Percentiles rank a stretch among this genome's conserved stretches.
These are phyloP conservation scores for Teleiodes luculella DNA, from an alignment of 2,888 invertebrate species.

Conservation along the genomic window DNA sequence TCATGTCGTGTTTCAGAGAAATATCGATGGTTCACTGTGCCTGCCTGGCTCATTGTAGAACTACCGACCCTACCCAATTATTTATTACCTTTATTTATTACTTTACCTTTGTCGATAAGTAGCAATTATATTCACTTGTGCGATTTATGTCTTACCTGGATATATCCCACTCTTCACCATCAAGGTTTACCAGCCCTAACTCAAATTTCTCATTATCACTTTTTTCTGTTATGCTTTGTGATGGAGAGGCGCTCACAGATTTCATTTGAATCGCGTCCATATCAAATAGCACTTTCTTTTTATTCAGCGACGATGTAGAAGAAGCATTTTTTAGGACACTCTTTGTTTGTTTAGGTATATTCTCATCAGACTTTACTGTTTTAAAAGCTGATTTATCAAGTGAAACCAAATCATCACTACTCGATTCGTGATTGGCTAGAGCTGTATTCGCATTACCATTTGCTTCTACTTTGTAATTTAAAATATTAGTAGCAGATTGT, in stretches of 20 bases:
- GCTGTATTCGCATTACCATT: constrained; percentile 16
- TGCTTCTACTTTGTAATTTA: constrained; percentile 26
- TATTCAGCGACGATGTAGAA: constrained; percentile 74
- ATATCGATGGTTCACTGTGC: too few relatives aligned
- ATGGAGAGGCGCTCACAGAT: constrained; percentile 73
- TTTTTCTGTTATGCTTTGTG: constrained; percentile 67
- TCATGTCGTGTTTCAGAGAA: too few relatives aligned
- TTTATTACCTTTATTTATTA: too few relatives aligned
- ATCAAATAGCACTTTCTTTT: constrained; percentile 82
- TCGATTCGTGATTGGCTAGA: constrained; percentile 31
- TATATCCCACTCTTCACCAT: constrained; percentile 75
- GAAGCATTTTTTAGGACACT: constrained; percentile 79
- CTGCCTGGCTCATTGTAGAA: too few relatives aligned
- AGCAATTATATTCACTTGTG: too few relatives aligned
- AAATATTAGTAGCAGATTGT: constrained; percentile 46
- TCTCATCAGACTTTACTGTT: constrained; percentile 46
- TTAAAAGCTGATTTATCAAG: constrained; percentile 38
- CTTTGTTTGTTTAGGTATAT: constrained; percentile 61
- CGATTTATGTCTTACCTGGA: constrained; percentile 62
- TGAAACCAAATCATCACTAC: constrained; percentile 49
- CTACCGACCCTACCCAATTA: too few relatives aligned
- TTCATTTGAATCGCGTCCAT: constrained; percentile 78
- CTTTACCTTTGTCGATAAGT: too few relatives aligned
- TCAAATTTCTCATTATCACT: constrained; percentile 61
- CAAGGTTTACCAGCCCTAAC: constrained; percentile 59